Evolutionary conservation across 2,797 vertebrate species (phyloP).

Genomic region (Pterois miles): DNA sequence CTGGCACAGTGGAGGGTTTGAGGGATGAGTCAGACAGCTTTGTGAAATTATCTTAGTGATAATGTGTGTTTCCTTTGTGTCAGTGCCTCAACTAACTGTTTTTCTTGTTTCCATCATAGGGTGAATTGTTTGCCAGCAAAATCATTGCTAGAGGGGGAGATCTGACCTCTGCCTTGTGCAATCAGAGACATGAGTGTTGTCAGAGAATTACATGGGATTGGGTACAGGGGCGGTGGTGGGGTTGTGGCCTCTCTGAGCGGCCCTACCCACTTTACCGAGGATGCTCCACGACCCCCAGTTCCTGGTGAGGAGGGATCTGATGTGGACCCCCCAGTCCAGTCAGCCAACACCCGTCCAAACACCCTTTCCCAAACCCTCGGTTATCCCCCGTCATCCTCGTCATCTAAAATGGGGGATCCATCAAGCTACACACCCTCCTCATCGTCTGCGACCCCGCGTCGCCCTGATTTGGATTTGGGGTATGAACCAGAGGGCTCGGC

Average conservation of each 20-base stretch:
- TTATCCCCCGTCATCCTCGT: conserved; percentile 54
- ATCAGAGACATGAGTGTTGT: conserved; percentile 82
- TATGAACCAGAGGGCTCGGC: conserved; percentile 97
- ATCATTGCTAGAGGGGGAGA: conserved; percentile 65
- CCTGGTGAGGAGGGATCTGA: conserved; percentile 95
- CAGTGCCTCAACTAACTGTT: conserved; percentile 14
- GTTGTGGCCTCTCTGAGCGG: conserved; percentile 69
- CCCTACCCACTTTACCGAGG: conserved; percentile 91
- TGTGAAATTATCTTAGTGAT: not conserved
- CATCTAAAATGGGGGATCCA: conserved; percentile 76
- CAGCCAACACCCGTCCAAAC: conserved; percentile 65
- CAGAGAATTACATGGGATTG: conserved; percentile 81
- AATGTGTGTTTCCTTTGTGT: conserved; percentile 8
- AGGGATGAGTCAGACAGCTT: not conserved
- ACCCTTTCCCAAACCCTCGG: conserved; percentile 66
- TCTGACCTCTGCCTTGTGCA: conserved; percentile 77
- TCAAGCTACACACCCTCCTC: conserved; percentile 75
- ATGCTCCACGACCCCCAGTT: conserved; percentile 94
- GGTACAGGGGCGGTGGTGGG: conserved; percentile 72
- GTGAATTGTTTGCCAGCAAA: conserved; percentile 76
- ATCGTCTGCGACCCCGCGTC: conserved; percentile 88
- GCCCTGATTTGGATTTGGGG: conserved; percentile 92
- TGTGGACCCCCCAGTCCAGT: conserved; percentile 77
- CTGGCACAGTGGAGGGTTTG: not conserved
- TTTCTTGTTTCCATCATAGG: conserved; percentile 61